These are phyloP conservation scores for Yponomeuta plumbellus DNA, from an alignment of 2,888 invertebrate species.

Conservation along the genomic window DNA sequence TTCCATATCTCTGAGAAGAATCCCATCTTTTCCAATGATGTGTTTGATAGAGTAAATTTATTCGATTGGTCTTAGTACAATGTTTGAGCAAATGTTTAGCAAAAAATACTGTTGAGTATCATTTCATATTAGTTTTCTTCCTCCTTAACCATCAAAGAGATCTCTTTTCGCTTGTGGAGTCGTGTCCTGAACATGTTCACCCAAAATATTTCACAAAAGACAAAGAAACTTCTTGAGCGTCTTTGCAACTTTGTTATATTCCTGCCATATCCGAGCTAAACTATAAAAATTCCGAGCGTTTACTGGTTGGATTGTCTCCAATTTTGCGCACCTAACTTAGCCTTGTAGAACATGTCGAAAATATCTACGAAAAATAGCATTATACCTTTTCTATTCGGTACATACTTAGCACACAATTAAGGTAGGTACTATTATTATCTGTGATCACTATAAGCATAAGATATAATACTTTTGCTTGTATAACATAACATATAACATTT, in stretches of 20 bases:
- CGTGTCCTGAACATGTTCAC: slow-evolving; percentile 2
- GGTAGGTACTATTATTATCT: too few species aligned
- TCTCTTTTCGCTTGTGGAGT: neutral
- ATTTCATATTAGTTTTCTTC: neutral
- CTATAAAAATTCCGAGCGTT: slow-evolving; percentile 53
- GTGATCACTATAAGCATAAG: too few species aligned
- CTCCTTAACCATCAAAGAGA: neutral
- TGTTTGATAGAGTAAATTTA: too few species aligned
- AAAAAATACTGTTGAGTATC: neutral
- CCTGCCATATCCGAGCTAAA: slow-evolving; percentile 36
- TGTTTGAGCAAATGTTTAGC: too few species aligned
- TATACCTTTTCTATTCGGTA: slow-evolving; percentile 9
- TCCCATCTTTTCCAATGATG: too few species aligned
- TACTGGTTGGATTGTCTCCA: slow-evolving; percentile 45
- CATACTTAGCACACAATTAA: too few species aligned
- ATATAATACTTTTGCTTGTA: too few species aligned
- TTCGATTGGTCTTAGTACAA: too few species aligned
- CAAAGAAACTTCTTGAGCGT: slow-evolving; percentile 31
- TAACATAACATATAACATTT: too few species aligned
- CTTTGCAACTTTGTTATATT: slow-evolving; percentile 47
- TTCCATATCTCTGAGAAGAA: too few species aligned
- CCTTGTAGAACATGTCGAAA: slow-evolving; percentile 38
- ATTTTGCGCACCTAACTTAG: slow-evolving; percentile 43
- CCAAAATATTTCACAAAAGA: slow-evolving; percentile 17
- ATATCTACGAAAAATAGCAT: slow-evolving; percentile 34